Evolutionary conservation across 2,797 vertebrate species (phyloP).

Genomic region (Propithecus deckenii): DNA sequence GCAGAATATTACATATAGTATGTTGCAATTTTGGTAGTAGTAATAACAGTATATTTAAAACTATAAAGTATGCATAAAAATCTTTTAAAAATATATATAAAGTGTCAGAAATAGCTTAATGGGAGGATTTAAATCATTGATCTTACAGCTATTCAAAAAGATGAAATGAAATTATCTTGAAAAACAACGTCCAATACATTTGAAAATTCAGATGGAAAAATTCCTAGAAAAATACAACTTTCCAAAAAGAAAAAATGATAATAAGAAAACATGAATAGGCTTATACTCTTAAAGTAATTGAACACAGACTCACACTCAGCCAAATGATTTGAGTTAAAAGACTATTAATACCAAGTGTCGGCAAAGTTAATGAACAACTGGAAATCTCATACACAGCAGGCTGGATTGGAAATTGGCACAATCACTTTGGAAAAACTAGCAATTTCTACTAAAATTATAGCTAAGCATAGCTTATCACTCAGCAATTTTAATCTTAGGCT

Average conservation of each 20-base stretch:
- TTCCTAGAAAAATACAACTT: neutral
- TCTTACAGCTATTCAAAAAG: neutral
- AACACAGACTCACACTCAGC: neutral
- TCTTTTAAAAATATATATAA: neutral
- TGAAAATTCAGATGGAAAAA: neutral
- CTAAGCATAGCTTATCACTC: neutral
- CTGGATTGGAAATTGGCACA: neutral
- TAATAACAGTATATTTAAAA: neutral
- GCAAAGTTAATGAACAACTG: neutral
- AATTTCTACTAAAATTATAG: neutral
- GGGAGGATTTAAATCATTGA: neutral
- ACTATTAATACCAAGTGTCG: neutral
- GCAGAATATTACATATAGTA: neutral
- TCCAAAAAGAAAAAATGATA: neutral
- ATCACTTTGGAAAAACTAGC: neutral
- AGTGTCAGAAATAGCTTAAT: neutral
- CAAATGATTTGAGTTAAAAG: neutral
- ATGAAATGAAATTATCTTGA: neutral
- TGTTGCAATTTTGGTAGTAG: neutral
- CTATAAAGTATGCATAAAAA: neutral
- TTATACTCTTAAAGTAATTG: neutral
- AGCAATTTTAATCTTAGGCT: neutral
- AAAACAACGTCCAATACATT: neutral
- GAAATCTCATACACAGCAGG: neutral
- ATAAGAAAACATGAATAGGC: neutral